Evolutionary conservation across 92 coral and sea anemone genomes (phyloP), one percentile per base, ranked within the genome.

Genomic region (Diadumene lineata): DNA sequence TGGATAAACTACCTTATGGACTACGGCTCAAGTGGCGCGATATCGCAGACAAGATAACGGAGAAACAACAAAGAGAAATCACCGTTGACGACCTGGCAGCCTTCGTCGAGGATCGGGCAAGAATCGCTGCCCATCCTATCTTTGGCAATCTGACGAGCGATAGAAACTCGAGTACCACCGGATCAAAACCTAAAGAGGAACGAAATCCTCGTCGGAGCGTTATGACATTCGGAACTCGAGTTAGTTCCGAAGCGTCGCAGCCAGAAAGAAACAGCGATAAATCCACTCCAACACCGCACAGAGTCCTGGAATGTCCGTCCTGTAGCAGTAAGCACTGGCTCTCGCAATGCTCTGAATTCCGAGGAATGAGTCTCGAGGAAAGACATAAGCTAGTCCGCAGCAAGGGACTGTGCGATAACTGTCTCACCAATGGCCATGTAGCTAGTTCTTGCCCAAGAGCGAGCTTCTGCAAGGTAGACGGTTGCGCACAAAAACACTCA

Each of bases 401-500:
- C 7, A 55, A 80, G 80, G 34, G 48, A n/a, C 66, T 86, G 1
- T 86, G 92, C 38, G 64, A 72, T 32, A 90, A 86, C 73, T 82
- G 91, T 68, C 77, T 90, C 1, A 46, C 68, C 11, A 8, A 72
- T 10, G 89, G 89, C 25, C 96, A 90, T 31, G 53, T 57, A 18
- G 78, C 80, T 1, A 55, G 61, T 4, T 10, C 60, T 0, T 90
- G 91, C 66, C 23, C 60, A 27, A 87, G 75, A 72, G 22, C 23
- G 21, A 83, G 96, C 63, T 83, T 81, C 76, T 82, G 91, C 50
- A 81, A 62, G 60, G 84, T 90, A 31, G 64, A 77, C 43, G 91
- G 81, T 26, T 90, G 92, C 66, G 75, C 66, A 15, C 43, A 32
- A 43, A 90, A 86, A 67, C 92, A 80, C 60, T 82, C 91, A 10